Conservation (phyloP, 2,797 vertebrate genomes). For the Melanotaenia trifasciata region DNA sequence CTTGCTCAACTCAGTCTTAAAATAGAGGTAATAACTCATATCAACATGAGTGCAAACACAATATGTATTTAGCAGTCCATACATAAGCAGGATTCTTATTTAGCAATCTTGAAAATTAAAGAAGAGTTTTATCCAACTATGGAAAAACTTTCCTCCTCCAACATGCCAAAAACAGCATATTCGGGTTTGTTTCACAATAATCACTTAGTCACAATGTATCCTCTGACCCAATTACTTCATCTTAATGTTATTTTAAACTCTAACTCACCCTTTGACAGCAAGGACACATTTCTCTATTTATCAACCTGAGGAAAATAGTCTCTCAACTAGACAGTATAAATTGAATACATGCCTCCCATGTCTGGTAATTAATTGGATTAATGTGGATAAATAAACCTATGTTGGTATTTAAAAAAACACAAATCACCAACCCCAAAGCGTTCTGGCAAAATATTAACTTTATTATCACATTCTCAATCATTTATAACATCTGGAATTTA, state of each 20-base stretch:
- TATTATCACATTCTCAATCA: background rate
- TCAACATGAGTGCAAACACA: slow-evolving; percentile 48
- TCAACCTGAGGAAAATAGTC: slow-evolving; percentile 29
- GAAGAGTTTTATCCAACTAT: slow-evolving; percentile 57
- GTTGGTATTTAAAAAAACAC: background rate
- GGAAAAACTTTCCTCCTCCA: slow-evolving; percentile 37
- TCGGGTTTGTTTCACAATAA: slow-evolving; percentile 57
- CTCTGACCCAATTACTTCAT: slow-evolving; percentile 66
- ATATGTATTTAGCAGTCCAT: slow-evolving; percentile 60
- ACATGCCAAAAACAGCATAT: slow-evolving; percentile 62
- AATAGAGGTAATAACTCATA: slow-evolving; percentile 61
- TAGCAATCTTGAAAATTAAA: slow-evolving; percentile 58
- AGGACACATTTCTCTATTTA: slow-evolving; percentile 46
- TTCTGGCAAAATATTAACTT: background rate
- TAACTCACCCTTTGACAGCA: slow-evolving; percentile 53
- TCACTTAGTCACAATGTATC: slow-evolving; percentile 49
- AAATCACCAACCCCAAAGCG: slow-evolving; percentile 5
- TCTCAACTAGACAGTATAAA: slow-evolving; percentile 42
- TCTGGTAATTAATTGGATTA: slow-evolving; percentile 19
- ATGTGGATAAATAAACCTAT: slow-evolving; percentile 14
- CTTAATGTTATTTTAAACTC: slow-evolving; percentile 64
- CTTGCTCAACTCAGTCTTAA: slow-evolving; percentile 52
- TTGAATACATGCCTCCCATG: slow-evolving; percentile 38
- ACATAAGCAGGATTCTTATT: slow-evolving; percentile 55
- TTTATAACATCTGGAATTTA: background rate